phyloP scores from a whole-genome alignment of 92 coral and sea anemone species.

The Paramuricea clavata region DNA sequence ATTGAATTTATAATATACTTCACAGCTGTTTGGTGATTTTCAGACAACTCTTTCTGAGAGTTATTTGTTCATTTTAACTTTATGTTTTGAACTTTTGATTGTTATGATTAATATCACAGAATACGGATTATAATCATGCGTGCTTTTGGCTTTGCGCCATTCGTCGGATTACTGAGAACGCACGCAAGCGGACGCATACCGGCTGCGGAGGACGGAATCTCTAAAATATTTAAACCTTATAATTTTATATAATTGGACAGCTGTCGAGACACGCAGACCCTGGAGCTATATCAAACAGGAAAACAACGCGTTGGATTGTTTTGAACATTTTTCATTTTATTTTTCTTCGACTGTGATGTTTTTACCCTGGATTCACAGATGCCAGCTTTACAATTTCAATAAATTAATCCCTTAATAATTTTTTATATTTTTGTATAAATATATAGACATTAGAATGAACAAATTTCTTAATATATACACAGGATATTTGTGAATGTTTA shows the following conservation, averaged over 20 bases:
- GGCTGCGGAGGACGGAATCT: background rate
- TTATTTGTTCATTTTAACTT: background rate
- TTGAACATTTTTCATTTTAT: conserved; percentile 12
- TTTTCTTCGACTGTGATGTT: conserved; percentile 1
- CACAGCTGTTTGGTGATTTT: conserved; percentile 4
- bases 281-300: background rate
- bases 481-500: background rate
- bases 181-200: background rate
- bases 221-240: conserved; percentile 40
- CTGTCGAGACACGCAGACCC: conserved; percentile 24
- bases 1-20: background rate
- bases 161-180: background rate
- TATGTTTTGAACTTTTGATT: background rate
- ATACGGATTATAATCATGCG: background rate
- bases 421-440: background rate
- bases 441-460: background rate
- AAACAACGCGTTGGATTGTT: conserved; percentile 1
- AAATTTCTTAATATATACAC: background rate
- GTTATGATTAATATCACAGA: background rate
- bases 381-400: conserved; percentile 33
- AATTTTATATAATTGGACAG: conserved; percentile 38
- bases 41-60: background rate
- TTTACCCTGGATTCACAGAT: conserved; percentile 33
- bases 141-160: background rate
- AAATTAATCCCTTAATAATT: background rate